A percentile compares a stretch with the other conserved stretches of the same genome.
Evolutionary conservation across 2,888 invertebrate genomes (phyloP).

Genomic region (Hypselothyrea guttata): DNA sequence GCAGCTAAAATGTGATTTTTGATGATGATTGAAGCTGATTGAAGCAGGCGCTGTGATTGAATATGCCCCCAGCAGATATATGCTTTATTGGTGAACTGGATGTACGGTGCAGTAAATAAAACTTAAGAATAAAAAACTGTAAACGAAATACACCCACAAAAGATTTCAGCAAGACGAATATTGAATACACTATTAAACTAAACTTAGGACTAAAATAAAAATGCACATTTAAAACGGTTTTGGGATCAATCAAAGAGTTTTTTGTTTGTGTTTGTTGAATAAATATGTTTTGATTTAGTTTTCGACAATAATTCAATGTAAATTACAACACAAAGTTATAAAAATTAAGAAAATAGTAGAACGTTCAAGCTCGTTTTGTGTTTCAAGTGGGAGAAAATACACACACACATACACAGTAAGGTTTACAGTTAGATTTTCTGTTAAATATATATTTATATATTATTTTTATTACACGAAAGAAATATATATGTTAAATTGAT

Average conservation of each 20-base stretch:
- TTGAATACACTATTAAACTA: background rate
- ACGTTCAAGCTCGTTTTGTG: constrained; percentile 41
- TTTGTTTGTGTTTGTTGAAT: constrained; percentile 54
- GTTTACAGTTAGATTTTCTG: constrained; percentile 25
- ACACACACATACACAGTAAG: constrained; percentile 24
- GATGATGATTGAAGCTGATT: constrained; percentile 13
- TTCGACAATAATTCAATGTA: constrained; percentile 63
- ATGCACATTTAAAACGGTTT: constrained; percentile 59
- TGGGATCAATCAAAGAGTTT: constrained; percentile 48
- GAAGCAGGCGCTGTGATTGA: constrained; percentile 11
- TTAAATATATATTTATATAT: constrained; percentile 34
- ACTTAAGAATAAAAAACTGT: constrained; percentile 67
- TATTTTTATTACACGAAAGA: background rate
- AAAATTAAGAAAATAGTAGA: constrained; percentile 20
- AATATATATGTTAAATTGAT: background rate
- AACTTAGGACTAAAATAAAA: constrained; percentile 66
- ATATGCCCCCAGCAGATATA: background rate
- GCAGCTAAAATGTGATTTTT: constrained; percentile 18
- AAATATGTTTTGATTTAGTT: constrained; percentile 48
- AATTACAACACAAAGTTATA: constrained; percentile 67
- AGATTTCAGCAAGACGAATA: background rate
- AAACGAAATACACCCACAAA: constrained; percentile 41
- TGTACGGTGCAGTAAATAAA: constrained; percentile 2
- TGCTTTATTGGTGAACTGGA: background rate
- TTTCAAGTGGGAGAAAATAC: background rate